Base-by-base conservation (phyloP, 1,140 invertebrate species). In the Calephelis virginiensis region DNA sequence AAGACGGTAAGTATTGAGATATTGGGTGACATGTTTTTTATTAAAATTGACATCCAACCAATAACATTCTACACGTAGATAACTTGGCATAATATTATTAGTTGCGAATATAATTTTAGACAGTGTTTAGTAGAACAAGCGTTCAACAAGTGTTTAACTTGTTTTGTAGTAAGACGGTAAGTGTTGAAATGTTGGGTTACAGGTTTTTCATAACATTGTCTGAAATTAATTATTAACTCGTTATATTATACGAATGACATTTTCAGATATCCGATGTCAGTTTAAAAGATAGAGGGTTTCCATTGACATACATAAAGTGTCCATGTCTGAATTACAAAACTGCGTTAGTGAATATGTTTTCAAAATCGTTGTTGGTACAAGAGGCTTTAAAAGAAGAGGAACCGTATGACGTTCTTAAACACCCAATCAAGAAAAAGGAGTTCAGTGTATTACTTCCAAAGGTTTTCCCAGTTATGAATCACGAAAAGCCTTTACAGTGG, bases 361-460 rank as follows among this genome's bases (percentile, higher is more conserved):
- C 59, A n/a, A 71, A 66, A 8, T 82, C 78, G 7, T 68, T 71
- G 6, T 3, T 78, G 10, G 73, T 90, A 4, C 67, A 69, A 62
- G 76, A 82, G 61, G 83, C 86, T 45, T 76, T 89, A n/a, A 82
- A 65, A 49, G 73, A 82, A 45, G 79, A 83, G 40, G 73, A 82
- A 64, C 68, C 77, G 56, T 72, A 49, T 53, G 81, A 91, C 70
- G 72, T 89, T 50, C 70, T 91, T 10, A 78, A 82, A 65, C 66
- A 61, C 68, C 76, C 81, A 28, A 67, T 80, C 1, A 77, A 70
- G 46, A 80, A 72, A 61, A 85, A 87, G 66, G 80, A 85, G 38
- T 91, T 72, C 65, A 83, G 86, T 17, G 80, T 90, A 11, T 65
- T 91, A 46, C 61, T 88, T 6, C 84, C 86, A 0, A 90, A 85